phyloP scores from a whole-genome alignment of 2,888 invertebrate species.

The Hermaeophaga mercurialis region DNA sequence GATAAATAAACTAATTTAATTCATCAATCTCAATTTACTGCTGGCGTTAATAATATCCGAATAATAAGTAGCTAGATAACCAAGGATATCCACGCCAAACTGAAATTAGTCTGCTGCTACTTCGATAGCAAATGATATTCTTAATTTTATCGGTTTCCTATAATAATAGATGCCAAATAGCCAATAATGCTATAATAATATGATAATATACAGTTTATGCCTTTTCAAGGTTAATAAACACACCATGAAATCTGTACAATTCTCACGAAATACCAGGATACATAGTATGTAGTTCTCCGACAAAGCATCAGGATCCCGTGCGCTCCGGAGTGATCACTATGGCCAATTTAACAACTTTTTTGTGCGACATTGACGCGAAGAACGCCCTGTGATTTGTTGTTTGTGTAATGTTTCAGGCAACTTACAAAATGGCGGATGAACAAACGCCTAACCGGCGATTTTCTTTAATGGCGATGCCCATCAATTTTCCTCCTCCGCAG shows the following conservation, averaged over 20 bases:
- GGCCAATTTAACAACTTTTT: slow-evolving; percentile 27
- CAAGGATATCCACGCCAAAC: slow-evolving; percentile 1
- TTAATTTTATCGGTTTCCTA: slow-evolving; percentile 39
- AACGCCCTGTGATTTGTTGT: slow-evolving; percentile 21
- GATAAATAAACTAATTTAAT: too few relatives aligned
- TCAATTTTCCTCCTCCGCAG: slow-evolving; percentile 34
- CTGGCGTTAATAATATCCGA: background rate
- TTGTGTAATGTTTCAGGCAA: slow-evolving; percentile 23
- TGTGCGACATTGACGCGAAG: slow-evolving; percentile 21
- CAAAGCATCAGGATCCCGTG: slow-evolving; percentile 28
- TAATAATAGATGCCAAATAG: slow-evolving; percentile 37
- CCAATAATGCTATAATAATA: slow-evolving; percentile 38
- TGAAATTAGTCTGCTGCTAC: slow-evolving; percentile 5
- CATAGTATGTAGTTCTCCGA: slow-evolving; percentile 36
- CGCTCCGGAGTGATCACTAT: slow-evolving; percentile 18
- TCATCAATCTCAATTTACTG: too few relatives aligned
- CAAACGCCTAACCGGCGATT: slow-evolving; percentile 29
- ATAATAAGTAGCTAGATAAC: background rate
- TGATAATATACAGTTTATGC: slow-evolving; percentile 40
- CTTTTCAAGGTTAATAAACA: slow-evolving; percentile 41
- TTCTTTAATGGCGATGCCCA: slow-evolving; percentile 37
- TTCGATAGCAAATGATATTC: slow-evolving; percentile 1
- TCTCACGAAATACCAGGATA: slow-evolving; percentile 35
- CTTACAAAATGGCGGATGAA: slow-evolving; percentile 15
- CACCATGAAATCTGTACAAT: slow-evolving; percentile 39